phyloP scores from a whole-genome alignment of 1,140 invertebrate species.

The Dryas iulia region DNA sequence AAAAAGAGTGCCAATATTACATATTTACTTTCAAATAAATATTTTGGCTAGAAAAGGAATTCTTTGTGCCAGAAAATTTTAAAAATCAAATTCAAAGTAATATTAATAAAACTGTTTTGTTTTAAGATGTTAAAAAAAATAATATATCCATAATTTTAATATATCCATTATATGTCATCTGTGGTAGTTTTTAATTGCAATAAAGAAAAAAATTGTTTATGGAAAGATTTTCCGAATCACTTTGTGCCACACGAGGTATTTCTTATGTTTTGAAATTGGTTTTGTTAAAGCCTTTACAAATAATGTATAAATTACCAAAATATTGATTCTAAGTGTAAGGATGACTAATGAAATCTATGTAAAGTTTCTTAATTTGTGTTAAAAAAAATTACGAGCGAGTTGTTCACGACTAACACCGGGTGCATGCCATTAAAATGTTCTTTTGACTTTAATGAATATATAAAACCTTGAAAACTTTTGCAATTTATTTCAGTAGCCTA shows the following conservation, averaged over 20 bases:
- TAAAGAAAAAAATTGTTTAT: conserved; percentile 10
- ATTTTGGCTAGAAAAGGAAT: not conserved
- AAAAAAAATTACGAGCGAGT: conserved; percentile 15
- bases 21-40: not conserved
- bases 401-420: conserved; percentile 26
- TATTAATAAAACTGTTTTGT: not conserved
- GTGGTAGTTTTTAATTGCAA: not conserved
- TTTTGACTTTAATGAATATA: conserved; percentile 20
- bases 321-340: not conserved
- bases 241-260: conserved; percentile 25
- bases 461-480: conserved; percentile 18
- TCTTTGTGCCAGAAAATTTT: not conserved
- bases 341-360: conserved; percentile 4
- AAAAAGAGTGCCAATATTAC: not conserved
- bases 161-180: not conserved
- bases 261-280: conserved; percentile 29
- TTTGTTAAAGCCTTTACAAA: conserved; percentile 1
- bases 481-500: conserved; percentile 37
- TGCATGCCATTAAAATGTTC: conserved; percentile 32
- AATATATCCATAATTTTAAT: not conserved
- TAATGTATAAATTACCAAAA: not conserved
- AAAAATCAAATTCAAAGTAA: not conserved
- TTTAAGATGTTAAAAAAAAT: not conserved
- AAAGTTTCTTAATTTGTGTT: conserved; percentile 8
- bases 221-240: conserved; percentile 26